These are phyloP conservation scores for Phalangium opilio DNA, from an alignment of 2,888 invertebrate genomes.

Conservation along the genomic window DNA sequence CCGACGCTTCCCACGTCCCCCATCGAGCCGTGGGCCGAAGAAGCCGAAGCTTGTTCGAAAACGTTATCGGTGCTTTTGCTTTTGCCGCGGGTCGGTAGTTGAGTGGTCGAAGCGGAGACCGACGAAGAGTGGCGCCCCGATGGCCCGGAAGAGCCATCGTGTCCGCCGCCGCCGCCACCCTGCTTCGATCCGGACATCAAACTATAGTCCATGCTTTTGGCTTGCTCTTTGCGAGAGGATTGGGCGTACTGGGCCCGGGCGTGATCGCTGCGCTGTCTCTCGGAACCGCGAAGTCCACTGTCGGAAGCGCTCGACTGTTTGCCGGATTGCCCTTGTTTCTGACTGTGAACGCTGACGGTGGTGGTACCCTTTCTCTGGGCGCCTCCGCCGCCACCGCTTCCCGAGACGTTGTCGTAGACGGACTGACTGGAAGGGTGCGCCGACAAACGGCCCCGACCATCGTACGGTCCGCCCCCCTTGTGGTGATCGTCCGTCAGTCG, in stretches of 20 bases:
- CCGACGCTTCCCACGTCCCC: no score
- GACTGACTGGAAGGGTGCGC: slow-evolving; percentile 76
- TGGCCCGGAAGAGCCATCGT: not conserved
- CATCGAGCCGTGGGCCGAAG: no score
- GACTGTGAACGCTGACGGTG: slow-evolving; percentile 12
- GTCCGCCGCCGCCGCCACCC: not conserved
- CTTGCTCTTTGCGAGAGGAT: slow-evolving; percentile 23
- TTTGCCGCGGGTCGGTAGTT: slow-evolving; percentile 37
- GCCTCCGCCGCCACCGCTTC: slow-evolving; percentile 9
- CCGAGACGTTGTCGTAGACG: slow-evolving; percentile 61
- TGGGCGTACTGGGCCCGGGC: slow-evolving; percentile 13
- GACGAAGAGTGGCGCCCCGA: not conserved
- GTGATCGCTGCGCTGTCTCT: slow-evolving; percentile 7
- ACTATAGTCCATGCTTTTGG: slow-evolving; percentile 41
- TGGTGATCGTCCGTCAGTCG: slow-evolving; percentile 13
- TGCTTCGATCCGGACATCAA: slow-evolving; percentile 27
- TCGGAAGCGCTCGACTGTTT: not conserved
- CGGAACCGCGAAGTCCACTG: not conserved
- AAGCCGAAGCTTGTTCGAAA: slow-evolving; percentile 25
- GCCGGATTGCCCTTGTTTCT: slow-evolving; percentile 3
- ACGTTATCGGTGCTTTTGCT: slow-evolving; percentile 86
- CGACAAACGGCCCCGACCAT: slow-evolving; percentile 45
- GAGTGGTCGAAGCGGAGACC: slow-evolving; percentile 1
- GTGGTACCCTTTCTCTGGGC: slow-evolving; percentile 15
- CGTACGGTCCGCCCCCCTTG: slow-evolving; percentile 15